Conservation (phyloP, 2,113 vertebrate genomes). For the Cyprinodon brontotheroides region DNA sequence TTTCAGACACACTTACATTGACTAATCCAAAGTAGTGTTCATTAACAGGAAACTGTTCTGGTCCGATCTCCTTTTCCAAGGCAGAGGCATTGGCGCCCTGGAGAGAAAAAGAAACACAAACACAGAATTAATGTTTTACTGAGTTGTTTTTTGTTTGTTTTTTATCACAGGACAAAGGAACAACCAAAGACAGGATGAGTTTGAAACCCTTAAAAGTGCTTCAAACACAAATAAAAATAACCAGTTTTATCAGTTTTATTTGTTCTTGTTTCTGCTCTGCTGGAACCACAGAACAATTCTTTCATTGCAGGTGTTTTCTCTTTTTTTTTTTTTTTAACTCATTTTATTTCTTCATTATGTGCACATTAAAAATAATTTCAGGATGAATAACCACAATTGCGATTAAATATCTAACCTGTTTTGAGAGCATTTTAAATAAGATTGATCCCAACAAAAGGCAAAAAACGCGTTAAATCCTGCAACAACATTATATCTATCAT, state of each 20-base stretch:
- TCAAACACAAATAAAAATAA: not conserved
- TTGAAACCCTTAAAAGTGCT: not conserved
- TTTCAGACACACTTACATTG: constrained; percentile 83
- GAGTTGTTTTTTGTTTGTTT: not conserved
- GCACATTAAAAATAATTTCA: not conserved
- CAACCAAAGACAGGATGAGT: not conserved
- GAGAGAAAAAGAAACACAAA: not conserved
- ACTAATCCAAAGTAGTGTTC: constrained; percentile 95
- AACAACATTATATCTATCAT: no score
- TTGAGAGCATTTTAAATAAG: no score
- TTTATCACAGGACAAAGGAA: not conserved
- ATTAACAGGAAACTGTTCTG: constrained; percentile 93
- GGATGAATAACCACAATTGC: not conserved
- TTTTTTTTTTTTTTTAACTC: no score
- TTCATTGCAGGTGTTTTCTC: no score
- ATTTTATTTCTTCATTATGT: not conserved
- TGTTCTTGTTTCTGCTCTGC: constrained; percentile 18
- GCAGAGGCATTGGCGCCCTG: constrained; percentile 97
- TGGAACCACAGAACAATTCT: not conserved
- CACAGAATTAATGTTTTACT: constrained; percentile 2
- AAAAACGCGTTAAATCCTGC: no score
- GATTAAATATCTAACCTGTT: no score
- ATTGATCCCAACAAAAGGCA: no score
- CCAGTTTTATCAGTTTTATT: not conserved
- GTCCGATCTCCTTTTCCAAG: constrained; percentile 98